Base-by-base conservation (phyloP, 2,113 vertebrate genomes). In the Camelus dromedarius region DNA sequence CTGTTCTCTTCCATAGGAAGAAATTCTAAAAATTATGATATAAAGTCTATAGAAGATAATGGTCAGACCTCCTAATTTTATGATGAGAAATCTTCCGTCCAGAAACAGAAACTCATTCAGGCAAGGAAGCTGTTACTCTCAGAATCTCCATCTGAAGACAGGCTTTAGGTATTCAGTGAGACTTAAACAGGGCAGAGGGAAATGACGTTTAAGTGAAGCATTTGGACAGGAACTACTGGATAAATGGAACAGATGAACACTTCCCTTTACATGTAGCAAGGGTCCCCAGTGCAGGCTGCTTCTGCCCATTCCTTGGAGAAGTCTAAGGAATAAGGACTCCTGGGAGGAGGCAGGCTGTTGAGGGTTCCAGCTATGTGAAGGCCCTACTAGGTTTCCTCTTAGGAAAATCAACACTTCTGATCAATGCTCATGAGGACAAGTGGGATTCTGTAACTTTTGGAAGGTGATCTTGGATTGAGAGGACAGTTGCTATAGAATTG, bases 1-100 rank as follows among this genome's bases (percentile, higher is more conserved):
- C 6, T 92, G 1, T 77, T 89, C 6, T 73, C 56, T 77, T 77
- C 22, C 16, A 64, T 38, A 79, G 38, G 35, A 75, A 93, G n/a
- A 84, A 38, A 80, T 88, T 54, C 56, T 72, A 76, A 35, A 67
- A 94, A 87, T 80, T 60, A 64, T 85, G 30, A 89, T 42, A 60
- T 38, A 91, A 50, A 85, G 11, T 83, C 11, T 58, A 48, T n/a
- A 64, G 19, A 95, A 14, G 83, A 92, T 87, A 92, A n/a, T 24
- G 3, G 5, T 67, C 12, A 28, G 80, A 12, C 2, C 28, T 91
- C 60, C 20, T 52, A 83, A 75, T 83, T 96, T 86, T 91, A 80
- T 5, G 38, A 22, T 89, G 54, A 89, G 72, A 89, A 80, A 28
- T 58, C 13, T 91, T 77, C 35, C 20, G 24, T 73, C 20, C 24